phyloP scores from a whole-genome alignment of 2,888 invertebrate species.

The Frankliniella intonsa region DNA sequence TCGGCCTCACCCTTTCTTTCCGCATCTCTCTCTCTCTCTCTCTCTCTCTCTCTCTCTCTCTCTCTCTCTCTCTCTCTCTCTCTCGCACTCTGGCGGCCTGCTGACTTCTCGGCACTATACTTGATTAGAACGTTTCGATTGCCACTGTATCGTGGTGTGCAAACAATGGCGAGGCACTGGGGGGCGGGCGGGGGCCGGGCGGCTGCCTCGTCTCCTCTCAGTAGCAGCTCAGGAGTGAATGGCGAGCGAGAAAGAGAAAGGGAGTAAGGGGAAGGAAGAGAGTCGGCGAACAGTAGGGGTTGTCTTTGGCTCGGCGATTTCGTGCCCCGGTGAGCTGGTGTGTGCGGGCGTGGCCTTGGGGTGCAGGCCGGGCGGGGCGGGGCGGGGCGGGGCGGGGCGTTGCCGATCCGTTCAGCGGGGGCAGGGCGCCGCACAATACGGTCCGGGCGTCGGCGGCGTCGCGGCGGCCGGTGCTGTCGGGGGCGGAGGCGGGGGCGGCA shows the following conservation, averaged over 20 bases:
- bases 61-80: no score
- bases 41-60: not conserved
- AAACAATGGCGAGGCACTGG: not conserved
- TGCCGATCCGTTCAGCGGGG: not conserved
- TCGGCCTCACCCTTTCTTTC: not conserved
- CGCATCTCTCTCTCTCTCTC: not conserved
- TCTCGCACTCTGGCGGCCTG: not conserved
- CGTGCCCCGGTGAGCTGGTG: constrained; percentile 8
- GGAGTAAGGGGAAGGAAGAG: no score
- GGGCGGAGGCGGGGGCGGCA: not conserved
- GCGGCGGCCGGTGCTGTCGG: not conserved
- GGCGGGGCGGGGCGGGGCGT: not conserved
- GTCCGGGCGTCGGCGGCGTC: not conserved
- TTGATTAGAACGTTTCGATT: constrained; percentile 10
- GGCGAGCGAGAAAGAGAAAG: no score
- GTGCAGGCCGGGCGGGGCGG: not conserved
- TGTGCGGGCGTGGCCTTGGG: not conserved
- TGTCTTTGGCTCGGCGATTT: constrained; percentile 9
- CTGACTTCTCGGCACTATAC: not conserved
- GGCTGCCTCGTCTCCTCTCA: not conserved
- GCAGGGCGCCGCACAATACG: not conserved
- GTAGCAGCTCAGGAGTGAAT: no score
- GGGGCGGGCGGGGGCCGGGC: not conserved
- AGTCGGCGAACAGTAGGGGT: not conserved
- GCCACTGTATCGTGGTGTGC: not conserved